These are phyloP conservation scores for Sminthurides aquaticus DNA, from an alignment of 2,888 invertebrate genomes.

Conservation along the genomic window DNA sequence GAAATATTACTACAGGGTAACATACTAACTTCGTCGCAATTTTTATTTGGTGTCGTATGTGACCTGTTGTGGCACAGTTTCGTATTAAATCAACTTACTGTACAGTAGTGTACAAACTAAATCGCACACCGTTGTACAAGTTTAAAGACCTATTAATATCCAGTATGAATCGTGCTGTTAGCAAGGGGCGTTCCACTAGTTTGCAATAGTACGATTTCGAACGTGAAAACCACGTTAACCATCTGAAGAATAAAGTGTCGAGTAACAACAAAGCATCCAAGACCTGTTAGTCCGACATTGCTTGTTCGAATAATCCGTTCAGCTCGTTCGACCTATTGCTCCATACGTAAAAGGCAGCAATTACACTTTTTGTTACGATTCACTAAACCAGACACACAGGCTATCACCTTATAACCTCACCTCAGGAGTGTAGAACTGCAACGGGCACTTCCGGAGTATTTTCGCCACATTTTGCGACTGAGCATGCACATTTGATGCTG, in stretches of 20 bases:
- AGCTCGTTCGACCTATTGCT: conserved; percentile 28
- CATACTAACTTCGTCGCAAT: too few relatives aligned
- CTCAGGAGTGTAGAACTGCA: conserved; percentile 24
- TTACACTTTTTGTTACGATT: background rate
- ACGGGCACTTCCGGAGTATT: conserved; percentile 30
- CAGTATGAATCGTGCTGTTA: background rate
- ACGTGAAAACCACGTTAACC: conserved; percentile 28
- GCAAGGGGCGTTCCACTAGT: conserved; percentile 5
- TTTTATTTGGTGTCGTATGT: too few relatives aligned
- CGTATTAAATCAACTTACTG: too few relatives aligned
- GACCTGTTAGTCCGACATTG: conserved; percentile 29
- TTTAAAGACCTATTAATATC: too few relatives aligned
- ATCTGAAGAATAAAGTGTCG: conserved; percentile 31
- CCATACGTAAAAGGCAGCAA: background rate
- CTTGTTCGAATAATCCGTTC: conserved; percentile 28
- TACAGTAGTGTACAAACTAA: too few relatives aligned
- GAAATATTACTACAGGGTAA: background rate
- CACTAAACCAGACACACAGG: background rate
- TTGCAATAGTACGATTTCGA: conserved; percentile 32
- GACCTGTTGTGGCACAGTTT: too few relatives aligned
- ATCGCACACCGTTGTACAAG: too few relatives aligned
- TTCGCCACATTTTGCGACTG: conserved; percentile 26
- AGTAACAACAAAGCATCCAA: conserved; percentile 34
- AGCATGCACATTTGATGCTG: conserved; percentile 31
- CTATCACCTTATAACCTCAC: conserved; percentile 20